These are phyloP conservation scores for Galeruca laticollis DNA, from an alignment of 2,888 invertebrate species.

Conservation along the genomic window DNA sequence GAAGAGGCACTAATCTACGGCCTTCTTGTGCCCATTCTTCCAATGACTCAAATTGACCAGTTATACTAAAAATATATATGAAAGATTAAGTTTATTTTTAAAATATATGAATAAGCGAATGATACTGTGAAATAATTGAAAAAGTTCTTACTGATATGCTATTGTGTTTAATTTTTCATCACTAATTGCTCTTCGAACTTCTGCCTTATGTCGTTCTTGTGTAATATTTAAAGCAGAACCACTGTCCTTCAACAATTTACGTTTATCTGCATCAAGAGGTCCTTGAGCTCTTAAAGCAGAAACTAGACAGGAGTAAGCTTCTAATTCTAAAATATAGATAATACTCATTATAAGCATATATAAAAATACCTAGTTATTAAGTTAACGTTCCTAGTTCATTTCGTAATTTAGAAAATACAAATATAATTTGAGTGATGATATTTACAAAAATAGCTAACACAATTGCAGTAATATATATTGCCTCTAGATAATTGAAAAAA, in stretches of 20 bases:
- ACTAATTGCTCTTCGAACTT: constrained; percentile 91
- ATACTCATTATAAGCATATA: background rate
- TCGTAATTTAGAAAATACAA: no score
- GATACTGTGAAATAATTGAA: background rate
- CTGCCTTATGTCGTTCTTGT: constrained; percentile 91
- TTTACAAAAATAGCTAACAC: no score
- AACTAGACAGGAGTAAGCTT: constrained; percentile 91
- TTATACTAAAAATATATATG: constrained; percentile 67
- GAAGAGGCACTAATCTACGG: constrained; percentile 82
- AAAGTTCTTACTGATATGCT: constrained; percentile 83
- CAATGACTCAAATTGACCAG: constrained; percentile 76
- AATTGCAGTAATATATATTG: no score
- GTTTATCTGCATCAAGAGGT: constrained; percentile 85
- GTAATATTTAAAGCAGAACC: constrained; percentile 87
- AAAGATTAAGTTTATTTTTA: background rate
- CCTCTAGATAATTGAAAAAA: no score
- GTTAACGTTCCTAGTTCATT: no score
- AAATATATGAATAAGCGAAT: background rate
- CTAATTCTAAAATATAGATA: constrained; percentile 75
- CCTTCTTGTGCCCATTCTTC: constrained; percentile 90
- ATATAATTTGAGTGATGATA: no score
- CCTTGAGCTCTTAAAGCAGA: constrained; percentile 95
- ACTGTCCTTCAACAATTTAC: constrained; percentile 85
- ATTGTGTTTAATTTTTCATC: constrained; percentile 91
- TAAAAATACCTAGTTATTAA: no score